Percentiles rank a stretch among this genome's conserved stretches.
Conservation (phyloP, 2,797 vertebrate genomes). For the Labeo calbasu region DNA sequence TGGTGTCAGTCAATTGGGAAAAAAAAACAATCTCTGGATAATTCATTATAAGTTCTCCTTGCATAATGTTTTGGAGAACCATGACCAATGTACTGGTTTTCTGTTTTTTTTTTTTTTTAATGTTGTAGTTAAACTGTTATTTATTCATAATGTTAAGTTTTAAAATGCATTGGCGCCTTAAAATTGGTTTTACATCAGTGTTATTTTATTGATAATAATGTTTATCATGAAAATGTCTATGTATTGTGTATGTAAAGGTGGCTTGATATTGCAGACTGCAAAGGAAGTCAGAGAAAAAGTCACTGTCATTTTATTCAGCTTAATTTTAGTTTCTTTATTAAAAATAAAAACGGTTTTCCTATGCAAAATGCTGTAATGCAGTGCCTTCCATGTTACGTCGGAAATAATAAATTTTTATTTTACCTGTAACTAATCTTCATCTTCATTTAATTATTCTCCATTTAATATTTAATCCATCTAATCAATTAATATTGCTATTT, state of each 20-base stretch:
- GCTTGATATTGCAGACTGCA: background rate
- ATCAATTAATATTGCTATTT: background rate
- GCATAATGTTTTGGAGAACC: background rate
- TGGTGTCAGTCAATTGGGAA: background rate
- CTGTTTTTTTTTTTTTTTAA: background rate
- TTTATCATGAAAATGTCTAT: background rate
- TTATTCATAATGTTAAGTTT: constrained; percentile 1
- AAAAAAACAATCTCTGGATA: background rate
- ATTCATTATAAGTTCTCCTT: background rate
- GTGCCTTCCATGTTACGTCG: constrained; percentile 25
- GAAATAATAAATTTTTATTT: constrained; percentile 18
- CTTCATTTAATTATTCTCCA: constrained; percentile 5
- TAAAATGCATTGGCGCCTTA: constrained; percentile 9
- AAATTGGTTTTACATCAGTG: background rate
- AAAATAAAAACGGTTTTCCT: background rate
- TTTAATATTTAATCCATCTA: background rate
- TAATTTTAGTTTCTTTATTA: background rate
- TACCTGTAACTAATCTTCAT: background rate
- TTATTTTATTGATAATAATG: background rate
- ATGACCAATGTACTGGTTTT: constrained; percentile 21
- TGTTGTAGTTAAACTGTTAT: background rate
- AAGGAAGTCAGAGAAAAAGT: background rate
- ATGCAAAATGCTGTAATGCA: constrained; percentile 21
- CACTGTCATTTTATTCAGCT: background rate
- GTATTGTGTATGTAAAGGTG: background rate